Percentiles rank a stretch among this genome's conserved stretches.
These are phyloP conservation scores for Pampusana beccarii DNA, from an alignment of 2,113 vertebrate genomes.

Conservation along the genomic window DNA sequence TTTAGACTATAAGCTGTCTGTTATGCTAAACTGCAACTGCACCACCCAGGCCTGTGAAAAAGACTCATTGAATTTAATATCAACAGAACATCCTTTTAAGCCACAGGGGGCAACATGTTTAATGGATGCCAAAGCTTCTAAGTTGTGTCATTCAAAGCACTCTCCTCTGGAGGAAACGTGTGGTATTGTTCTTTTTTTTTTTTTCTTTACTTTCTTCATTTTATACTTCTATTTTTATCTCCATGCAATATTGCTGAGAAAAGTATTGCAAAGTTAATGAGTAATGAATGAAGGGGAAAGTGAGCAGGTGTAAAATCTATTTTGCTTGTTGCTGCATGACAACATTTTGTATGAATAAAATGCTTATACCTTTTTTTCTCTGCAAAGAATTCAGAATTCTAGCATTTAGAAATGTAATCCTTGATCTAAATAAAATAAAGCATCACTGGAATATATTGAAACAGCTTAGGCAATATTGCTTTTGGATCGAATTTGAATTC, in stretches of 20 bases:
- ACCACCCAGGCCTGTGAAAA: background rate
- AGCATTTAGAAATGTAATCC: background rate
- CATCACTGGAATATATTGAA: background rate
- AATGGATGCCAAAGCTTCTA: background rate
- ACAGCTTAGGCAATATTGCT: background rate
- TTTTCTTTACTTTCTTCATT: background rate
- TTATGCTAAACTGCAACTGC: background rate
- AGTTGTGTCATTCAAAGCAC: background rate
- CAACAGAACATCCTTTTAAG: slow-evolving; percentile 5
- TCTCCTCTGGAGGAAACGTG: background rate
- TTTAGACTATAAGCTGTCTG: background rate
- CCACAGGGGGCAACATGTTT: background rate
- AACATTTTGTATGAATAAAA: background rate
- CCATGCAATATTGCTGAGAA: background rate
- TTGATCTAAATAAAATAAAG: background rate
- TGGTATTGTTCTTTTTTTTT: background rate
- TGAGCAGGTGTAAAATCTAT: background rate
- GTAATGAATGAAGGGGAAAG: background rate
- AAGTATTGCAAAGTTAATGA: background rate
- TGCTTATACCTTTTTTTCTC: background rate
- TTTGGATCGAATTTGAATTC: background rate
- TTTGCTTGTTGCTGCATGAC: background rate
- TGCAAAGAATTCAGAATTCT: background rate
- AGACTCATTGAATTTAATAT: background rate
- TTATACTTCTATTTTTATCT: background rate